These are phyloP conservation scores for Bombus huntii DNA, from an alignment of 1,140 invertebrate species.

Conservation along the genomic window DNA sequence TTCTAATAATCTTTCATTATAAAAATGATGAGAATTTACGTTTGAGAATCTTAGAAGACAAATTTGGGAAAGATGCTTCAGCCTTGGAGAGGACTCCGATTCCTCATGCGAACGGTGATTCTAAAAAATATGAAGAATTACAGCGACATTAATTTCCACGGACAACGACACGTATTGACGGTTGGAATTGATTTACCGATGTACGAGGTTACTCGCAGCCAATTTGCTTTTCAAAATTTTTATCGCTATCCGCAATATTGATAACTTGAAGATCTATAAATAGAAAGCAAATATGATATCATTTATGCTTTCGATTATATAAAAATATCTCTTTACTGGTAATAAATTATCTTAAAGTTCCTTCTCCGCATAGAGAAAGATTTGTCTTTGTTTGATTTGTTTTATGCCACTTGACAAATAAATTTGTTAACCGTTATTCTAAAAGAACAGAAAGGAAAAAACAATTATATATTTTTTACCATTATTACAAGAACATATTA, in stretches of 20 bases:
- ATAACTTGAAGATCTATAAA: not conserved
- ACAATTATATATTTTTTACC: not conserved
- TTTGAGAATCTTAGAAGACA: not conserved
- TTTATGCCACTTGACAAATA: not conserved
- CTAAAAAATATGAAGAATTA: not conserved
- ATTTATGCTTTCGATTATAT: not conserved
- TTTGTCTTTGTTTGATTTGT: not conserved
- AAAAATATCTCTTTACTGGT: not conserved
- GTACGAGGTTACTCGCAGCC: slow-evolving; percentile 53
- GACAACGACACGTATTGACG: slow-evolving; percentile 53
- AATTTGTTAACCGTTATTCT: not conserved
- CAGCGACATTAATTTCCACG: slow-evolving; percentile 5
- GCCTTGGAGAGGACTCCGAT: not conserved
- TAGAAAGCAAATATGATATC: not conserved
- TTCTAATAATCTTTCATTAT: not conserved
- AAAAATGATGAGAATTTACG: not conserved
- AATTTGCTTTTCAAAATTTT: slow-evolving; percentile 44
- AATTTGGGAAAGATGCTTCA: slow-evolving; percentile 45
- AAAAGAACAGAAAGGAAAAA: too few relatives aligned
- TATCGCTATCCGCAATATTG: not conserved
- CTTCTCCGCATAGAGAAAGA: not conserved
- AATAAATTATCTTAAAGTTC: not conserved
- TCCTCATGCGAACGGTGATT: not conserved
- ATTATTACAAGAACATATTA: not conserved
- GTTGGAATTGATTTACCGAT: slow-evolving; percentile 58